Conservation (phyloP, 1,140 invertebrate genomes). For the Neuroterus valhalla region DNA sequence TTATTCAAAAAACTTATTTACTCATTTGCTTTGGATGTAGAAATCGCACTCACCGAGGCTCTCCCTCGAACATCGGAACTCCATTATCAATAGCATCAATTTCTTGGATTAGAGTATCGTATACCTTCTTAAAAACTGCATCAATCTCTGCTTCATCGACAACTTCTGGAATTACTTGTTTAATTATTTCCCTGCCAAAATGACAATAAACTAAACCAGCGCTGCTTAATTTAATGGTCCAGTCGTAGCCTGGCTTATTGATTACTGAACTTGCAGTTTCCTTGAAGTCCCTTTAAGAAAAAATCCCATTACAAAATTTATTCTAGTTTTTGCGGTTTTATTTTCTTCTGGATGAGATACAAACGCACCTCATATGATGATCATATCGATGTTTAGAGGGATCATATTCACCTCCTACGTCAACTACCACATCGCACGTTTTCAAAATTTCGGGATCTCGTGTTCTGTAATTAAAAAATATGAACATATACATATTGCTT, state of each 20-base stretch:
- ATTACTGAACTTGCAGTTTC: conserved; percentile 79
- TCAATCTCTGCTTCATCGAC: conserved; percentile 74
- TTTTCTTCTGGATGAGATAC: background rate
- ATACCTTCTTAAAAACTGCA: conserved; percentile 88
- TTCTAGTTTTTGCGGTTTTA: background rate
- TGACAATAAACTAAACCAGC: conserved; percentile 95
- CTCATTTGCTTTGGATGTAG: background rate
- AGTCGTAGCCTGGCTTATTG: conserved; percentile 73
- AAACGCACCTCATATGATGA: conserved; percentile 89
- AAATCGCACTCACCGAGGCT: conserved; percentile 73
- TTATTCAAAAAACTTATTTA: too few species aligned
- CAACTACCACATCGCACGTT: conserved; percentile 95
- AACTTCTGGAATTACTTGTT: conserved; percentile 74
- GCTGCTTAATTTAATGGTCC: conserved; percentile 89
- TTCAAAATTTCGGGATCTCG: conserved; percentile 81
- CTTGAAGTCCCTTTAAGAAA: conserved; percentile 80
- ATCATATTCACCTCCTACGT: conserved; percentile 95
- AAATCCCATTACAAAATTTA: conserved; percentile 9
- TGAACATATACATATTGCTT: conserved; percentile 57
- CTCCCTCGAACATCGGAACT: conserved; percentile 85
- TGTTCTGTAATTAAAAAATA: conserved; percentile 66
- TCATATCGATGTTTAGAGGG: conserved; percentile 87
- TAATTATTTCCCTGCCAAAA: conserved; percentile 90
- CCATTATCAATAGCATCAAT: conserved; percentile 99
- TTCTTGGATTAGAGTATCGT: conserved; percentile 94